Percentiles rank a stretch among this genome's conserved stretches.
These are phyloP conservation scores for Natator depressus DNA, from an alignment of 2,113 vertebrate species.

Conservation along the genomic window DNA sequence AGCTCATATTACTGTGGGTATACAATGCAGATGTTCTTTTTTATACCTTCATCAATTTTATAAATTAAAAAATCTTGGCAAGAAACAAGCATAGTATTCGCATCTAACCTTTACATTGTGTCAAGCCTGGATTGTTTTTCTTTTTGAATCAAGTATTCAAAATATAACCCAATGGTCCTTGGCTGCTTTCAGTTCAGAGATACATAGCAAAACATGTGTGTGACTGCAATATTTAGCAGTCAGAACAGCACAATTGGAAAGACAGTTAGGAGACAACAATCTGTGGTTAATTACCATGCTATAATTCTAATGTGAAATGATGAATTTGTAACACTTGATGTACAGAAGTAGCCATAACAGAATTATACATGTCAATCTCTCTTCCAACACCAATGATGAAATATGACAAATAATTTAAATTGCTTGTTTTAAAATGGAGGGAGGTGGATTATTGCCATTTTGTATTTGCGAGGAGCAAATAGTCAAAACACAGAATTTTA, in stretches of 20 bases:
- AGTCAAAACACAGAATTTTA: not conserved
- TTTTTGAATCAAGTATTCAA: not conserved
- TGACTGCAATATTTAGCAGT: not conserved
- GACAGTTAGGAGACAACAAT: not conserved
- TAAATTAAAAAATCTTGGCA: conserved; percentile 16
- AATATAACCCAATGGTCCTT: not conserved
- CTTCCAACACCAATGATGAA: not conserved
- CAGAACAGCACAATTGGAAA: not conserved
- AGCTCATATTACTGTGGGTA: conserved; percentile 26
- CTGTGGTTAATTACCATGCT: not conserved
- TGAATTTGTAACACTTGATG: not conserved
- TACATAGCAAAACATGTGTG: not conserved
- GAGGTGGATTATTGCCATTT: not conserved
- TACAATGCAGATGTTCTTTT: not conserved
- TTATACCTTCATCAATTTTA: conserved; percentile 19
- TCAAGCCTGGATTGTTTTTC: not conserved
- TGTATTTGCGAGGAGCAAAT: not conserved
- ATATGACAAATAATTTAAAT: not conserved
- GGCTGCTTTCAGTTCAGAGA: not conserved
- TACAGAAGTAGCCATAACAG: not conserved
- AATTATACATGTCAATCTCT: not conserved
- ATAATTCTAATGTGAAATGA: not conserved
- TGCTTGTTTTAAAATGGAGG: not conserved
- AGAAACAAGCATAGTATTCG: not conserved
- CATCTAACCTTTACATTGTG: not conserved